These are phyloP conservation scores for Halictus rubicundus DNA, from an alignment of 1,140 invertebrate species.

Conservation along the genomic window DNA sequence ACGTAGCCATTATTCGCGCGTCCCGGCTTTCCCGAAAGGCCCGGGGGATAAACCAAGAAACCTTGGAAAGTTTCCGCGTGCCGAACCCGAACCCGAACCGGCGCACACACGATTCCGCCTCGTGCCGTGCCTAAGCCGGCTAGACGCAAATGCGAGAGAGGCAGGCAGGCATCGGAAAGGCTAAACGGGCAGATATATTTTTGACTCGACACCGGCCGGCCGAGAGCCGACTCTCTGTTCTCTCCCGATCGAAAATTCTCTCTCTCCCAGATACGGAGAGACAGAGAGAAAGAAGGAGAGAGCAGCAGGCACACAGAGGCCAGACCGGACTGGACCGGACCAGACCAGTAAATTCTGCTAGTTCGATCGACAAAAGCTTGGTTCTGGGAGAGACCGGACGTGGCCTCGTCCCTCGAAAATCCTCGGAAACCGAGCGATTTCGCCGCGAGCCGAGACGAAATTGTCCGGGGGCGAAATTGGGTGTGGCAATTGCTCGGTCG, in stretches of 20 bases:
- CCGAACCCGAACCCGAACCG: constrained; percentile 31
- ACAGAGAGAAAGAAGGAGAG: background rate
- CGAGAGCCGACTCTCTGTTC: too few relatives aligned
- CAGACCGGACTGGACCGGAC: too few relatives aligned
- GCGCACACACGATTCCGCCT: constrained; percentile 25
- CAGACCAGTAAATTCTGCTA: too few relatives aligned
- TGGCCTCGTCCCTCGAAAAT: background rate
- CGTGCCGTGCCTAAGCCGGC: constrained; percentile 36
- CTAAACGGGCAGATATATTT: constrained; percentile 20
- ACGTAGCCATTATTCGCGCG: constrained; percentile 23
- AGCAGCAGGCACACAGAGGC: background rate
- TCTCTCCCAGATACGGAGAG: background rate
- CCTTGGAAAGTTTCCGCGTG: constrained; percentile 23
- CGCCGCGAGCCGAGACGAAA: background rate
- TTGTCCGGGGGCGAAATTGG: background rate
- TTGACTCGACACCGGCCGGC: background rate
- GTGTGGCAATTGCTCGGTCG: constrained; percentile 40
- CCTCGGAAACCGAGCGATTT: background rate
- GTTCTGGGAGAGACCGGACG: too few relatives aligned
- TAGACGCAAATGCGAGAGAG: background rate
- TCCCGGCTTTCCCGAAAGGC: constrained; percentile 1
- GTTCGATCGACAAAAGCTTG: constrained; percentile 10
- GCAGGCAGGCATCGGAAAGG: background rate
- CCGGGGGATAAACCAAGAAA: background rate
- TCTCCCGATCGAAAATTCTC: background rate